Evolutionary conservation across 2,797 vertebrate species (phyloP).

Genomic region (Hipposideros larvatus): DNA sequence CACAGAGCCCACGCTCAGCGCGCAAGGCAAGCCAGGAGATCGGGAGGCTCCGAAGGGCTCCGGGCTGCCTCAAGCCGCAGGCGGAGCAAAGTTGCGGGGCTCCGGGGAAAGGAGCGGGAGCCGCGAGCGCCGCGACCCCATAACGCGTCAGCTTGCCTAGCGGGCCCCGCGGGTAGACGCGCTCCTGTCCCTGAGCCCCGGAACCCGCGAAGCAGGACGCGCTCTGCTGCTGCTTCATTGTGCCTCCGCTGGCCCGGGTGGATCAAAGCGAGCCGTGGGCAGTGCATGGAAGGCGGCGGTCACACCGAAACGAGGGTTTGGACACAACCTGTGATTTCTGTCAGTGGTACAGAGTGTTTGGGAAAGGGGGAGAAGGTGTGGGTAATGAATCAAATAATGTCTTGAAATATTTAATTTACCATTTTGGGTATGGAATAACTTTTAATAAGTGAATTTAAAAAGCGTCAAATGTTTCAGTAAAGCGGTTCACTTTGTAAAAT

Average conservation of each 20-base stretch:
- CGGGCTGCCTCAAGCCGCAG: neutral
- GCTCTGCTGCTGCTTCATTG: neutral
- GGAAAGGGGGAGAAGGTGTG: neutral
- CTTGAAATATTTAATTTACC: slow-evolving; percentile 21
- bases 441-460: neutral
- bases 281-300: neutral
- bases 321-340: neutral
- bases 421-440: neutral
- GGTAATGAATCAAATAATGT: neutral
- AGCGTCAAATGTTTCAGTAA: neutral
- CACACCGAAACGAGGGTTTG: neutral
- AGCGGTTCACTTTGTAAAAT: neutral
- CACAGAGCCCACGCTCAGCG: neutral
- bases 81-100: neutral
- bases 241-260: neutral
- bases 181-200: neutral
- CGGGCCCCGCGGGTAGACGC: neutral
- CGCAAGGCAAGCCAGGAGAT: neutral
- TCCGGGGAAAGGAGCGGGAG: neutral
- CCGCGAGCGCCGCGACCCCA: neutral
- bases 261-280: neutral
- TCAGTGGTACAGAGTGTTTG: neutral
- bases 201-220: neutral
- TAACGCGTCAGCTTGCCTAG: neutral
- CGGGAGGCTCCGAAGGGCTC: neutral